Evolutionary conservation across 2,797 vertebrate genomes (phyloP).

Genomic region (Malacoraja senta): DNA sequence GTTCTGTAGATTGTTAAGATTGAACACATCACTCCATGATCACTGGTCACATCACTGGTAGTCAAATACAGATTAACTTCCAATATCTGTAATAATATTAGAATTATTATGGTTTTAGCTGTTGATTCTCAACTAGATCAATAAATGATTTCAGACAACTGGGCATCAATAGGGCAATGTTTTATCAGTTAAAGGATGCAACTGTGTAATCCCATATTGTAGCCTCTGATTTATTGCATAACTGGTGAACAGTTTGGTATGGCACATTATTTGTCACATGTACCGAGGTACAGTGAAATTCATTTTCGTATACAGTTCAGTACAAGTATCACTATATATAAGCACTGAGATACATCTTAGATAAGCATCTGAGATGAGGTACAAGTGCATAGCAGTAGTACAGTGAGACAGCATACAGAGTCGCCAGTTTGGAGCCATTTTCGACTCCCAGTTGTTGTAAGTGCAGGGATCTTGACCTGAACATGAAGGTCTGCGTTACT

Average conservation of each 20-base stretch:
- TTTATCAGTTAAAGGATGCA: neutral
- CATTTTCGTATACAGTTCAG: too few relatives aligned
- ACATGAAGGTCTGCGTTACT: too few relatives aligned
- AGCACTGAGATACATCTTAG: too few relatives aligned
- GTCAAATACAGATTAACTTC: neutral
- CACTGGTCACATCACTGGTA: neutral
- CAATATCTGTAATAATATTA: neutral
- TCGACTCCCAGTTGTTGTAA: too few relatives aligned
- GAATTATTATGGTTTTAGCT: neutral
- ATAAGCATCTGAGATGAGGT: too few relatives aligned
- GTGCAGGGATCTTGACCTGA: too few relatives aligned
- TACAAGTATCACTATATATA: too few relatives aligned
- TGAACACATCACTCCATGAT: neutral
- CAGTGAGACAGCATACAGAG: too few relatives aligned
- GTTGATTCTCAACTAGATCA: neutral
- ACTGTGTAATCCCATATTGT: neutral
- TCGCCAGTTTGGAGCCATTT: too few relatives aligned
- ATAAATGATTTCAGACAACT: neutral
- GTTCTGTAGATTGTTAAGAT: neutral
- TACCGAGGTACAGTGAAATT: too few relatives aligned
- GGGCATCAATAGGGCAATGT: neutral
- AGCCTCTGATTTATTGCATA: neutral
- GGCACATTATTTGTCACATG: too few relatives aligned
- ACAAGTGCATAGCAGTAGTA: too few relatives aligned
- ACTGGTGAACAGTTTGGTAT: neutral